These are phyloP conservation scores for Subacronicta megacephala DNA, from an alignment of 2,888 invertebrate genomes.

Conservation along the genomic window DNA sequence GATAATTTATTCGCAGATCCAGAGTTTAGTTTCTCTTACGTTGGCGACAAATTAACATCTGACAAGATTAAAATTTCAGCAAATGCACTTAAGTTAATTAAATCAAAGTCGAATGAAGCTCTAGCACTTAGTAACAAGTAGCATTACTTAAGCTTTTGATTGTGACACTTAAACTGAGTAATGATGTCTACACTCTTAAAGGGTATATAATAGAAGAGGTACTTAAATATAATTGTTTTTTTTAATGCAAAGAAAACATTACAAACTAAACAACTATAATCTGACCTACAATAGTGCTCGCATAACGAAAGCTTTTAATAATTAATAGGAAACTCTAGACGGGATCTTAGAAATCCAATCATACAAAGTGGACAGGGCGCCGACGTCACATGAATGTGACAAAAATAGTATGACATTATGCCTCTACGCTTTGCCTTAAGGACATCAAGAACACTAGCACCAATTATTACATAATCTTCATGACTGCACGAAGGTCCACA, in stretches of 20 bases:
- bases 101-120: conserved; percentile 58
- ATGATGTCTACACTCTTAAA: conserved; percentile 51
- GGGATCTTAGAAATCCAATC: neutral
- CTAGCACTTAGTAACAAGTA: conserved; percentile 55
- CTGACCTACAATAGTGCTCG: conserved; percentile 66
- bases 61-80: conserved; percentile 64
- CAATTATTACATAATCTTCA: no score
- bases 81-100: conserved; percentile 69
- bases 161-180: conserved; percentile 47
- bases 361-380: conserved; percentile 1
- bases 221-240: no score
- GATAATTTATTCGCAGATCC: conserved; percentile 50
- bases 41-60: conserved; percentile 61
- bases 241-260: no score
- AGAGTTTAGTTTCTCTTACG: conserved; percentile 44
- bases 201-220: conserved; percentile 30
- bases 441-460: no score
- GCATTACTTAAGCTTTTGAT: conserved; percentile 50
- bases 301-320: conserved; percentile 81
- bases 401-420: no score
- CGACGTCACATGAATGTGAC: neutral
- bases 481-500: no score
- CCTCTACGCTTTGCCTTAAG: no score
- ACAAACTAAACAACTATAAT: no score
- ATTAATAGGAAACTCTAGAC: conserved; percentile 58